Base-by-base conservation (phyloP, 2,113 vertebrate species). In the Xenus cinereus region DNA sequence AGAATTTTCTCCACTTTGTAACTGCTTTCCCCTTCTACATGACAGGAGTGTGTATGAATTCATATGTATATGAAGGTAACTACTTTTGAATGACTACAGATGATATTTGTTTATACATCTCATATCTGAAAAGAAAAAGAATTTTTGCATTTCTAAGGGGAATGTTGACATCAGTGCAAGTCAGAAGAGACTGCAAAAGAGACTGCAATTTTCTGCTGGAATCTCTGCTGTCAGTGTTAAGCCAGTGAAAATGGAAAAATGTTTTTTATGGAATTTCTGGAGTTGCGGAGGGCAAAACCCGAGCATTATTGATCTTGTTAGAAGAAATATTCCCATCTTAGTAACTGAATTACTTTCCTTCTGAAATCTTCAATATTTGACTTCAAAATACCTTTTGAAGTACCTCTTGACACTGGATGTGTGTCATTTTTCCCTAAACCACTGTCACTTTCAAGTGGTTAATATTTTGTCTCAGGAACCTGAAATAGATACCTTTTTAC, bases 331-430 rank as follows among this genome's bases (percentile, higher is more conserved):
- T 90, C 11, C 41, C 9, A 19, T 67, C 22, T 57, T 62, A 72
- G 22, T 62, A 75, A 43, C 30, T 51, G 30, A 30, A 67, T 46
- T 0, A 16, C 9, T 73, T 88, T 69, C 1, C 7, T 64, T 90
- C 63, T 30, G 6, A 63, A 48, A 73, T 63, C 48, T 43, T 28
- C 28, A 57, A 10, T 63, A 22, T 50, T 88, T 84, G 12, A 57
- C 30, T 84, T 80, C 6, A 50, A 73, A 91, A 63, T 82, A 53
- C 11, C 26, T 67, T 10, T 73, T 79, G 33, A 45, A 63, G 18
- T 59, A 21, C 22, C 12, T 59, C 13, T 84, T 0, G 0, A 23
- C 23, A 68, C 13, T 28, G 28, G 14, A 24, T 76, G 15, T 20
- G 22, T 2, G 1, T 64, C 21, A 68, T 54, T 68, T 68, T 59